A percentile compares a stretch with the other conserved stretches of the same genome.
These are phyloP conservation scores for Drosophila fulvimacula DNA, from an alignment of 2,888 invertebrate species.

Conservation along the genomic window DNA sequence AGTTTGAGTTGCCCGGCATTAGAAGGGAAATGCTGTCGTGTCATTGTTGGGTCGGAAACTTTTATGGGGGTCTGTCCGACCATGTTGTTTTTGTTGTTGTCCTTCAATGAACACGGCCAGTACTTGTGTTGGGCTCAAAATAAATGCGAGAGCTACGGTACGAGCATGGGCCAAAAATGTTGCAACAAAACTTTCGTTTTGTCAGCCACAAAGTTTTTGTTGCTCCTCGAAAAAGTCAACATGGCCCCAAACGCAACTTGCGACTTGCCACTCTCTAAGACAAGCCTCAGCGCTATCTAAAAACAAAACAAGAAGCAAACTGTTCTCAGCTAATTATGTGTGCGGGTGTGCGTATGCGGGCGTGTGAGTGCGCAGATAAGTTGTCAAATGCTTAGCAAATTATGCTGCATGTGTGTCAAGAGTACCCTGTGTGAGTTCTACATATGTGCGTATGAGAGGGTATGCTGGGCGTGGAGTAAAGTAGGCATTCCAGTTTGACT, in stretches of 20 bases:
- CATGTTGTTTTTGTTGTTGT: constrained; percentile 12
- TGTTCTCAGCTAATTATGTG: constrained; percentile 61
- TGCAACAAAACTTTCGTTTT: constrained; percentile 65
- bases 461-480: not conserved
- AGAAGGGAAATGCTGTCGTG: constrained; percentile 38
- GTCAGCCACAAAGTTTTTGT: constrained; percentile 69
- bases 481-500: not conserved
- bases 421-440: not conserved
- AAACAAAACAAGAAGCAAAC: constrained; percentile 1
- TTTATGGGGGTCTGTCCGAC: constrained; percentile 57
- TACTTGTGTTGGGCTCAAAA: constrained; percentile 21
- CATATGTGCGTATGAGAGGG: not conserved
- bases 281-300: constrained; percentile 3
- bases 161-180: constrained; percentile 19
- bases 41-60: constrained; percentile 57
- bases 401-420: constrained; percentile 27
- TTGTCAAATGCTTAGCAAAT: constrained; percentile 42
- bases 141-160: constrained; percentile 6
- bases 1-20: constrained; percentile 31
- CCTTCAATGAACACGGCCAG: constrained; percentile 18
- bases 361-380: constrained; percentile 48
- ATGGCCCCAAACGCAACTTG: constrained; percentile 34
- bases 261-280: constrained; percentile 28
- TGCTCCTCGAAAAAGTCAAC: constrained; percentile 61
- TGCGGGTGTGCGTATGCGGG: constrained; percentile 10